Evolutionary conservation across 1,140 invertebrate genomes (phyloP).

Genomic region (Patella vulgata): DNA sequence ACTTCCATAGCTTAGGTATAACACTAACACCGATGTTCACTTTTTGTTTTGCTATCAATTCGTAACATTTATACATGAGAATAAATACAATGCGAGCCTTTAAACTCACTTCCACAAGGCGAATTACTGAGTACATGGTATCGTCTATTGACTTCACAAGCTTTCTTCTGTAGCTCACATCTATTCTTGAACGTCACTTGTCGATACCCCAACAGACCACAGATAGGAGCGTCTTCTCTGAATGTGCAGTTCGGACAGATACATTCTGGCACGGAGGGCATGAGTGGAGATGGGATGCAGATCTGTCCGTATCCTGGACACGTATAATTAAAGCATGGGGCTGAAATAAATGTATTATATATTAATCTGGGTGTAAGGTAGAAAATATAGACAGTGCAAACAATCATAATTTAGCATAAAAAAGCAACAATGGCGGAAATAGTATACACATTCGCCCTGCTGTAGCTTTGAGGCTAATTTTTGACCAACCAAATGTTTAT

Average conservation of each 20-base stretch:
- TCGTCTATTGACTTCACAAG: slow-evolving; percentile 10
- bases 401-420: no score
- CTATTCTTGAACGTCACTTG: slow-evolving; percentile 13
- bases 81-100: no score
- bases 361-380: no score
- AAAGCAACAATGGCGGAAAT: no score
- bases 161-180: slow-evolving; percentile 1
- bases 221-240: slow-evolving; percentile 1
- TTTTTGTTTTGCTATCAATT: no score
- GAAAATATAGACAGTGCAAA: no score
- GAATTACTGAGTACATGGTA: neutral
- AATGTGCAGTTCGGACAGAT: slow-evolving; percentile 9
- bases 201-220: slow-evolving; percentile 7
- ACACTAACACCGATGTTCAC: no score
- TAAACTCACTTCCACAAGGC: slow-evolving; percentile 17
- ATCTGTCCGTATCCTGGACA: slow-evolving; percentile 15
- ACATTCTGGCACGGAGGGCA: slow-evolving; percentile 1
- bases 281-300: neutral
- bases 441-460: no score
- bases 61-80: no score
- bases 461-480: no score
- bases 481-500: no score
- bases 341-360: neutral
- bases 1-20: no score
- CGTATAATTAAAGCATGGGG: slow-evolving; percentile 2